Percentiles rank a stretch among this genome's conserved stretches.
Evolutionary conservation across 23 tunicate genomes (phyloP).

Genomic region (Phallusia fumigata): DNA sequence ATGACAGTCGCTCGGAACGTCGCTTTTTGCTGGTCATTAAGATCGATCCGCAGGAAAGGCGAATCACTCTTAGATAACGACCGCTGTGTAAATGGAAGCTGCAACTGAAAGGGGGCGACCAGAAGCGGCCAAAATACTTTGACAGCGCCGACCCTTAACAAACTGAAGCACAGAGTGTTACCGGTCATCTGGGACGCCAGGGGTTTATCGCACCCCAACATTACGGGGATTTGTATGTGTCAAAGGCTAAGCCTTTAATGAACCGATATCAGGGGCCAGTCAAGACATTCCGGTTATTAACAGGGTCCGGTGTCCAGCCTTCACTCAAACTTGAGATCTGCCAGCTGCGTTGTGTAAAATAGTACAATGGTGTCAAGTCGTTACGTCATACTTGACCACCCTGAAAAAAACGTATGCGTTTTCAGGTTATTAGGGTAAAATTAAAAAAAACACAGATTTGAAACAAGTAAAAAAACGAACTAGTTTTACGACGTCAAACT

Average conservation of each 20-base stretch:
- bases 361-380: too few species aligned
- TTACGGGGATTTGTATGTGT: background rate
- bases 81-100: background rate
- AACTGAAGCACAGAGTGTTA: background rate
- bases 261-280: constrained; percentile 3
- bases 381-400: too few species aligned
- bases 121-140: background rate
- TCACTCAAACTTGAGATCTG: background rate
- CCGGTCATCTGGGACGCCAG: background rate
- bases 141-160: background rate
- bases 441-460: too few species aligned
- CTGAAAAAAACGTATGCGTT: too few species aligned
- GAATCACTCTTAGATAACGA: background rate
- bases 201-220: background rate
- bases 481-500: too few species aligned
- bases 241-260: constrained; percentile 2
- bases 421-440: too few species aligned
- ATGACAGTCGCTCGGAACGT: background rate
- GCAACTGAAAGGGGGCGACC: background rate
- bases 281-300: background rate
- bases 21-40: background rate
- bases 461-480: too few species aligned
- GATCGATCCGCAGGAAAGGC: background rate
- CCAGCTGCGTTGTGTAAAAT: background rate
- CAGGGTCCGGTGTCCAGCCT: background rate